Evolutionary conservation across 2,113 vertebrate genomes (phyloP).

Genomic region (Grantiella picta): DNA sequence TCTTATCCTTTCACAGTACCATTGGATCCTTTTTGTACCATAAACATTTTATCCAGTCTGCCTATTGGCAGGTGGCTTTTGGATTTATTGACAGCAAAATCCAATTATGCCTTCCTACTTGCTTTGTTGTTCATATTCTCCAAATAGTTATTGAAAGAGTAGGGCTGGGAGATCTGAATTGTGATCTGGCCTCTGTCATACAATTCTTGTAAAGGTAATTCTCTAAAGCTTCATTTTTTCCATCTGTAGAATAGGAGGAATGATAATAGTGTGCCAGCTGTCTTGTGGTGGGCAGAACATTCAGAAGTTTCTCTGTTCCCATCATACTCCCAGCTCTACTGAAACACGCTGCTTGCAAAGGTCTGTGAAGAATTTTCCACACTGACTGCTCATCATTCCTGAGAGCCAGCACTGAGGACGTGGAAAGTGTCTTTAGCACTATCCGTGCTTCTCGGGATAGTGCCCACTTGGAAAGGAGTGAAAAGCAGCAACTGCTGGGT

Average conservation of each 20-base stretch:
- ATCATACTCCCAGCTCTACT: not conserved
- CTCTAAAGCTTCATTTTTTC: conserved; percentile 16
- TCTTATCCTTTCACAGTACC: not conserved
- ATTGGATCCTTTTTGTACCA: not conserved
- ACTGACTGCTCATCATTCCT: not conserved
- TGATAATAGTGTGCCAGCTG: conserved; percentile 30
- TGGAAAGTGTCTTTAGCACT: not conserved
- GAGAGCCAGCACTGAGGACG: not conserved
- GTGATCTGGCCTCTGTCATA: conserved; percentile 19
- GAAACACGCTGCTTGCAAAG: not conserved
- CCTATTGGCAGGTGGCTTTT: not conserved
- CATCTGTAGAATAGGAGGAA: conserved; percentile 33
- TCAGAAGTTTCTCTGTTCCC: conserved; percentile 28
- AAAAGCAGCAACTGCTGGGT: not conserved
- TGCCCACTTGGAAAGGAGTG: not conserved
- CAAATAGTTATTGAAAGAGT: not conserved
- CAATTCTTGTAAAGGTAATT: conserved; percentile 13
- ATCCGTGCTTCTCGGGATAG: not conserved
- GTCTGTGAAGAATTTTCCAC: conserved; percentile 28
- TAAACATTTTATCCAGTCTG: not conserved
- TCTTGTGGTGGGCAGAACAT: conserved; percentile 44
- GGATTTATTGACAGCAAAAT: not conserved
- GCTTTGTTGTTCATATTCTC: not conserved
- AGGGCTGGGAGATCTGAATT: not conserved
- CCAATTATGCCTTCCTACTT: not conserved